These are phyloP conservation scores for Hippocampus guttulatus DNA, from an alignment of 2,113 vertebrate species.

Conservation along the genomic window DNA sequence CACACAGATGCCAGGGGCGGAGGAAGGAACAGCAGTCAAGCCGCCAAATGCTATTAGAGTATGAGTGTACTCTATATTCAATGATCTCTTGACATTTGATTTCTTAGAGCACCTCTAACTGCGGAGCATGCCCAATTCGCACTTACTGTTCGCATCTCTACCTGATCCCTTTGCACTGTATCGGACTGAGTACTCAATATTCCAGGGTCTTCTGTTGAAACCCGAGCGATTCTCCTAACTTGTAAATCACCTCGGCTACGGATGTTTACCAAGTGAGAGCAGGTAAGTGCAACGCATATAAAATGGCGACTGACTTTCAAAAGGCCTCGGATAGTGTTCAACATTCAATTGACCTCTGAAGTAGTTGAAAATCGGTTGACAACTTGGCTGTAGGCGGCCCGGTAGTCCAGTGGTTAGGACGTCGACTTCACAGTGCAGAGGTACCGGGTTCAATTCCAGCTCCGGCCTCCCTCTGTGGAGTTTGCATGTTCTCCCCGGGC, in stretches of 20 bases:
- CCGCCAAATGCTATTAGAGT: slow-evolving; percentile 3
- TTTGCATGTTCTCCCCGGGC: too few species aligned
- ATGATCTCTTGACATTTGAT: slow-evolving; percentile 8
- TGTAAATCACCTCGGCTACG: background rate
- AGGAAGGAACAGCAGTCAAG: background rate
- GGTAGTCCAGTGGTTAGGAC: too few species aligned
- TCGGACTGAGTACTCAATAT: background rate
- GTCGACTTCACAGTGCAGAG: too few species aligned
- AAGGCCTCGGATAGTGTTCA: background rate
- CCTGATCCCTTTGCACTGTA: background rate
- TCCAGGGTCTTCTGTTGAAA: background rate
- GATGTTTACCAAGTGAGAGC: slow-evolving; percentile 1
- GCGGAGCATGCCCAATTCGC: slow-evolving; percentile 1
- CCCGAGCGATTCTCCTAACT: background rate
- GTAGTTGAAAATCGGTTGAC: background rate
- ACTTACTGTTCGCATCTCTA: background rate
- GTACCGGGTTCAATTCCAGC: too few species aligned
- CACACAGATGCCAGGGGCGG: background rate
- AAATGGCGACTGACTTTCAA: background rate
- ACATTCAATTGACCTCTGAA: background rate
- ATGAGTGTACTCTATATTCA: slow-evolving; percentile 4
- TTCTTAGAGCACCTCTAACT: background rate
- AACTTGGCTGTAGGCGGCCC: background rate
- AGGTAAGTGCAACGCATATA: background rate
- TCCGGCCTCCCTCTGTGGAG: too few species aligned